phyloP scores from a whole-genome alignment of 1,140 invertebrate species.

The Arctopsyche grandis region DNA sequence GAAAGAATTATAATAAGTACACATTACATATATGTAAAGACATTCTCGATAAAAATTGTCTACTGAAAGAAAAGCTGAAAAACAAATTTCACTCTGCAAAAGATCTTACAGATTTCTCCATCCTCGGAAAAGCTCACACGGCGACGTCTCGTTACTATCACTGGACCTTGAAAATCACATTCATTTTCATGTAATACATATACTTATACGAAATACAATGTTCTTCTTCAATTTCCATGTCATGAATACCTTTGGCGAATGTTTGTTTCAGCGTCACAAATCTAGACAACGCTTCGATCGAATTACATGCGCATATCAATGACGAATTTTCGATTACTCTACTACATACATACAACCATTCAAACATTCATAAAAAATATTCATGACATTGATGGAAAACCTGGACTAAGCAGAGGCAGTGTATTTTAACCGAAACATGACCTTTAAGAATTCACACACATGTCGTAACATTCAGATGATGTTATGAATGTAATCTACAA shows the following conservation, averaged over 20 bases:
- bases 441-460: no score
- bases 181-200: constrained; percentile 12
- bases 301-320: not conserved
- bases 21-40: no score
- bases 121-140: constrained; percentile 69
- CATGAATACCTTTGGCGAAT: not conserved
- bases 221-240: not conserved
- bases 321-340: no score
- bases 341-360: no score
- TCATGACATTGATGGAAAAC: not conserved
- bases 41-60: no score
- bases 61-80: no score
- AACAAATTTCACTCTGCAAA: not conserved
- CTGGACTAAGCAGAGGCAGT: not conserved
- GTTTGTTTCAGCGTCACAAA: no score
- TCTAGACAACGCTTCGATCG: not conserved
- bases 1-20: not conserved
- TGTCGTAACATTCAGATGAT: no score
- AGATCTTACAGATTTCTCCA: constrained; percentile 69
- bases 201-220: not conserved
- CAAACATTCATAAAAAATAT: no score
- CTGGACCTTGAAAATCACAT: constrained; percentile 58
- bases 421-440: no score
- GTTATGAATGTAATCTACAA: no score
- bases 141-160: constrained; percentile 66